Evolutionary conservation across 37 sponge, comb jelly and placozoan species (phyloP).

Genomic region (Ianthella basta): DNA sequence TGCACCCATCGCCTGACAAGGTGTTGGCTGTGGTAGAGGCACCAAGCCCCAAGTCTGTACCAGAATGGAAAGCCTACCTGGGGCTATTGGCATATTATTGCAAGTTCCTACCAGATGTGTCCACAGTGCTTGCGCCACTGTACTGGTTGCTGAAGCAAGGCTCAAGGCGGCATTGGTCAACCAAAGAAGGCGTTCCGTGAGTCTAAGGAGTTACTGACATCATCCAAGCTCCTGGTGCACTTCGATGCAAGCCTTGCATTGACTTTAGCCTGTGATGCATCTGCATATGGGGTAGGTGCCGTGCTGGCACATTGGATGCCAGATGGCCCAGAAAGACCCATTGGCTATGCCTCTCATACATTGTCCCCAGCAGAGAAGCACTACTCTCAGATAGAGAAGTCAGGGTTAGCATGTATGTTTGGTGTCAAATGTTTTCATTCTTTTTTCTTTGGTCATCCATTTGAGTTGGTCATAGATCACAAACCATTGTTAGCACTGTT

Average conservation of each 20-base stretch:
- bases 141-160: slow-evolving; percentile 26
- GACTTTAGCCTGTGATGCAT: slow-evolving; percentile 22
- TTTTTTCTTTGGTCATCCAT: slow-evolving; percentile 14
- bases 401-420: background rate
- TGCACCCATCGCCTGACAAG: slow-evolving; percentile 1
- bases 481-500: slow-evolving; percentile 22
- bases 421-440: slow-evolving; percentile 16
- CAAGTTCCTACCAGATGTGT: slow-evolving; percentile 26
- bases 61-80: slow-evolving; percentile 7
- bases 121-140: slow-evolving; percentile 2
- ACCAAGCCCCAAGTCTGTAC: slow-evolving; percentile 37
- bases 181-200: background rate
- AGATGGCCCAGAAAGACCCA: slow-evolving; percentile 40
- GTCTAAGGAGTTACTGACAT: slow-evolving; percentile 25
- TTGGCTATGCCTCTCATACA: slow-evolving; percentile 35
- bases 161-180: background rate
- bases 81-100: slow-evolving; percentile 38
- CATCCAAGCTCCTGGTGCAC: slow-evolving; percentile 24
- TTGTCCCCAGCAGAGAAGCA: background rate
- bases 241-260: slow-evolving; percentile 8
- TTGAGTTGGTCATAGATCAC: slow-evolving; percentile 16
- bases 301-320: slow-evolving; percentile 19
- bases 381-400: slow-evolving; percentile 25
- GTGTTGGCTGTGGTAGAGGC: slow-evolving; percentile 20
- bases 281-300: slow-evolving; percentile 34